phyloP scores from a whole-genome alignment of 2,888 invertebrate genomes.

The Leptura quadrifasciata region DNA sequence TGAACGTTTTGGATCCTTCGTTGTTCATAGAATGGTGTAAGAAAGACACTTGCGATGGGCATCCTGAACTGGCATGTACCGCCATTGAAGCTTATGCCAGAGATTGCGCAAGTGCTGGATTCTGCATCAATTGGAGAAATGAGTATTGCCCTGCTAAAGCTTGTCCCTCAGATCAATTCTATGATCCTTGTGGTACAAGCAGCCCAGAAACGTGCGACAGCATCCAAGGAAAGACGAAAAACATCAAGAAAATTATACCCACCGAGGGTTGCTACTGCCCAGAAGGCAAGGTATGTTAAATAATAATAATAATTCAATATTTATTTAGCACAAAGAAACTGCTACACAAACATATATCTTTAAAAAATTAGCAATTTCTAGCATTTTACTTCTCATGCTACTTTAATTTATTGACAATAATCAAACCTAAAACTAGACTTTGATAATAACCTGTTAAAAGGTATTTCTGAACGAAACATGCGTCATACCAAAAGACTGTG shows the following conservation, averaged over 20 bases:
- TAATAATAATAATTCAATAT: too few species aligned
- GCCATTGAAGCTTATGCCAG: constrained; percentile 83
- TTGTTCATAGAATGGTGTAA: constrained; percentile 83
- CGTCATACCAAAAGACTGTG: constrained; percentile 80
- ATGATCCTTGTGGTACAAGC: constrained; percentile 77
- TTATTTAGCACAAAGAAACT: too few species aligned
- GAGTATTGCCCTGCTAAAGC: constrained; percentile 80
- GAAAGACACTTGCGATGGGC: constrained; percentile 79
- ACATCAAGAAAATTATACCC: constrained; percentile 54
- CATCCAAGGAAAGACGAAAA: constrained; percentile 72
- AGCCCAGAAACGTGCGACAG: constrained; percentile 82
- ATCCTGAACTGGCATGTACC: constrained; percentile 78
- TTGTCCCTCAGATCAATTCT: constrained; percentile 76
- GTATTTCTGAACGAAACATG: constrained; percentile 85
- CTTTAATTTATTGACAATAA: too few species aligned
- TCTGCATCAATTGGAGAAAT: constrained; percentile 85
- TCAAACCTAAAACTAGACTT: too few species aligned
- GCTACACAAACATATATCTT: too few species aligned
- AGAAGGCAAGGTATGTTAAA: constrained; percentile 77
- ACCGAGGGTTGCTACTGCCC: constrained; percentile 93
- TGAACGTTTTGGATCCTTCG: constrained; percentile 82
- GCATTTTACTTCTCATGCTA: neutral
- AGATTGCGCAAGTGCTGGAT: constrained; percentile 81
- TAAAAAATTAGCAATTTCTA: too few species aligned
- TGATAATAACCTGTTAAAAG: constrained; percentile 63